Evolutionary conservation across 2,113 vertebrate species (phyloP).

Genomic region (Coptodon bakossiorum): DNA sequence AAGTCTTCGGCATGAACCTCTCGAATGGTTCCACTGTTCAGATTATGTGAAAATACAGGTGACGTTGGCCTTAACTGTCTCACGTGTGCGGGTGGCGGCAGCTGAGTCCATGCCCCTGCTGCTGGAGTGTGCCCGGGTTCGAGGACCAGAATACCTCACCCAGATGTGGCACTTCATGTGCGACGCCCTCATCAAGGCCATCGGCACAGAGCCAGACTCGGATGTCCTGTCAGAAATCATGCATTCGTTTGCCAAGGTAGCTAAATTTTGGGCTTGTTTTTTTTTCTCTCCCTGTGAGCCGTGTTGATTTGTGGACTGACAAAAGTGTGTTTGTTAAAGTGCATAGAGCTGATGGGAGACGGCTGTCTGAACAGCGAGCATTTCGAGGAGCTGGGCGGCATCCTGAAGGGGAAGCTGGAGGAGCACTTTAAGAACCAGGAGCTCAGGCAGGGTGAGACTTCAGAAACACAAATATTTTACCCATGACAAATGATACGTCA

Average conservation of each 20-base stretch:
- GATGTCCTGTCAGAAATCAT: slow-evolving; percentile 98
- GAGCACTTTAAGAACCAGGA: slow-evolving; percentile 99
- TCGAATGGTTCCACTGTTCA: neutral
- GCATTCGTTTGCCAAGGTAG: slow-evolving; percentile 98
- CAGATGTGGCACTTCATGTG: slow-evolving; percentile 99
- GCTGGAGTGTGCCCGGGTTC: slow-evolving; percentile 88
- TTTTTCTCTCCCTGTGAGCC: neutral
- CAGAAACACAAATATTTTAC: neutral
- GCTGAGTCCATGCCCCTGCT: slow-evolving; percentile 97
- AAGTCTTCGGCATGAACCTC: neutral
- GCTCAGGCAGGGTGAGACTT: slow-evolving; percentile 82
- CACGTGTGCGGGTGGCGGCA: slow-evolving; percentile 90
- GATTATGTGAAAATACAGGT: rapidly evolving
- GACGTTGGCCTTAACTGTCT: slow-evolving; percentile 69
- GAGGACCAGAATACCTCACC: slow-evolving; percentile 92
- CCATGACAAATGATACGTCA: rapidly evolving
- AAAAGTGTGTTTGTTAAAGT: slow-evolving; percentile 61
- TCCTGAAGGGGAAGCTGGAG: slow-evolving; percentile 92
- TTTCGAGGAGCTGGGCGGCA: slow-evolving; percentile 93
- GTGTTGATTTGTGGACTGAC: neutral
- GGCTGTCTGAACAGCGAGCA: slow-evolving; percentile 95
- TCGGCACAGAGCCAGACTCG: slow-evolving; percentile 93
- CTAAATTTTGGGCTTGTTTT: neutral
- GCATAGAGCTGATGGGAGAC: slow-evolving; percentile 96
- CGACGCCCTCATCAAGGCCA: slow-evolving; percentile 94